phyloP scores from a whole-genome alignment of 1,140 invertebrate species.

The Drosophila punjabiensis region DNA sequence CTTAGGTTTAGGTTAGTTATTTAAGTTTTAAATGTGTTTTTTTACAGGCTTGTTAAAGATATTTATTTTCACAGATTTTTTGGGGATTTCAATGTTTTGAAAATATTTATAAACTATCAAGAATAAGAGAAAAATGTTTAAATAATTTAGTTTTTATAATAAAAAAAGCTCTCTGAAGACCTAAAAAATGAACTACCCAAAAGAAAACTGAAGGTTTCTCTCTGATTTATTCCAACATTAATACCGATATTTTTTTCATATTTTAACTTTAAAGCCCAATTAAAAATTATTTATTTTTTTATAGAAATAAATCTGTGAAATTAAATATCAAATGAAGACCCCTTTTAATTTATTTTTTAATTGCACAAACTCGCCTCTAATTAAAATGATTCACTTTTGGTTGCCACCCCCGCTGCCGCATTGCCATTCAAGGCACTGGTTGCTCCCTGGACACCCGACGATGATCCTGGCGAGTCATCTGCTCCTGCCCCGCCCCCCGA shows the following conservation, averaged over 20 bases:
- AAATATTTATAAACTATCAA: neutral
- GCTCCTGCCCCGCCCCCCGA: slow-evolving; percentile 13
- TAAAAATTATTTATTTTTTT: neutral
- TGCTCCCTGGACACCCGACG: neutral
- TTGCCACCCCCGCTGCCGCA: slow-evolving; percentile 24
- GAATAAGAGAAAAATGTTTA: neutral
- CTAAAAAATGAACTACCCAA: neutral
- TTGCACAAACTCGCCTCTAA: slow-evolving; percentile 40
- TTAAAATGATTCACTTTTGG: slow-evolving; percentile 63
- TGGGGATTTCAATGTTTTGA: neutral
- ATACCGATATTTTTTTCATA: neutral
- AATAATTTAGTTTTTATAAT: neutral
- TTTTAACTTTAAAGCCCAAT: neutral
- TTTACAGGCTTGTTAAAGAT: slow-evolving; percentile 13
- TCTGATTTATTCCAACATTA: neutral
- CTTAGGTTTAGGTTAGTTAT: slow-evolving; percentile 16
- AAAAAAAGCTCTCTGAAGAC: neutral
- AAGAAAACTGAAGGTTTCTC: neutral
- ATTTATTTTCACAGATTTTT: slow-evolving; percentile 18
- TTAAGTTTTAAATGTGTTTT: slow-evolving; percentile 18
- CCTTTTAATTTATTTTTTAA: neutral
- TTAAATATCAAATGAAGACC: neutral
- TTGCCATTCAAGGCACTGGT: slow-evolving; percentile 47
- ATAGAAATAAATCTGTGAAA: slow-evolving; percentile 19
- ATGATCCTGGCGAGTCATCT: slow-evolving; percentile 49